These are phyloP conservation scores for Halichoeres trimaculatus DNA, from an alignment of 2,113 vertebrate species.

Conservation along the genomic window DNA sequence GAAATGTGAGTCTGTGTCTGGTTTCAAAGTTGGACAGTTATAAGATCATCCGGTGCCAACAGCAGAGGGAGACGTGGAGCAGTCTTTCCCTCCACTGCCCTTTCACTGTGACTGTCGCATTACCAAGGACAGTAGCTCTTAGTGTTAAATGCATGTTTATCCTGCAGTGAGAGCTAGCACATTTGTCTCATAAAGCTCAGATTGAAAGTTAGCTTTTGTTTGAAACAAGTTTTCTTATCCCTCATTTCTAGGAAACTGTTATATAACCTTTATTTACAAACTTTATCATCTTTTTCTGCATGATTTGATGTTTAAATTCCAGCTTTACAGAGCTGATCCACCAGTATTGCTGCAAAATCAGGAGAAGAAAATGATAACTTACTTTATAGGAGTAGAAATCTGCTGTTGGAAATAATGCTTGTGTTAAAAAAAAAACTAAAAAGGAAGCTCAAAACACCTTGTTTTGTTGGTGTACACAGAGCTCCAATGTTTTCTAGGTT, in stretches of 20 bases:
- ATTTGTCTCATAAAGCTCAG: slow-evolving; percentile 20
- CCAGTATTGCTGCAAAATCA: not conserved
- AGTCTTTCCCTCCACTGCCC: slow-evolving; percentile 35
- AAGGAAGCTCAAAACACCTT: not conserved
- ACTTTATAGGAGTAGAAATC: not conserved
- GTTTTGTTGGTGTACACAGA: not conserved
- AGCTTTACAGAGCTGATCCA: not conserved
- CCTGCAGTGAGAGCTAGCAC: slow-evolving; percentile 29
- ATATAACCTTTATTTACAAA: not conserved
- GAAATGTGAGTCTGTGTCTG: slow-evolving; percentile 17
- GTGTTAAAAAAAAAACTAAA: slow-evolving; percentile 2
- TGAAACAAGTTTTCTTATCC: not conserved
- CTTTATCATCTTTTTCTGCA: slow-evolving; percentile 5
- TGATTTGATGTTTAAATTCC: not conserved
- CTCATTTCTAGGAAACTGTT: too few relatives aligned
- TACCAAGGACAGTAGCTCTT: slow-evolving; percentile 58
- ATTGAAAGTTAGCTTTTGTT: slow-evolving; percentile 10
- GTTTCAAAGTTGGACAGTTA: slow-evolving; percentile 13
- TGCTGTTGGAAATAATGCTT: not conserved
- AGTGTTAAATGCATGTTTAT: slow-evolving; percentile 27
- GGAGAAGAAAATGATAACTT: not conserved
- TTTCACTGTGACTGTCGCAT: slow-evolving; percentile 61
- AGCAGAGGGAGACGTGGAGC: slow-evolving; percentile 72
- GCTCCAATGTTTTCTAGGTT: not conserved
- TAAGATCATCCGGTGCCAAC: slow-evolving; percentile 27